These are phyloP conservation scores for Cataglyphis livida DNA, from an alignment of 2,888 invertebrate species.

Conservation along the genomic window DNA sequence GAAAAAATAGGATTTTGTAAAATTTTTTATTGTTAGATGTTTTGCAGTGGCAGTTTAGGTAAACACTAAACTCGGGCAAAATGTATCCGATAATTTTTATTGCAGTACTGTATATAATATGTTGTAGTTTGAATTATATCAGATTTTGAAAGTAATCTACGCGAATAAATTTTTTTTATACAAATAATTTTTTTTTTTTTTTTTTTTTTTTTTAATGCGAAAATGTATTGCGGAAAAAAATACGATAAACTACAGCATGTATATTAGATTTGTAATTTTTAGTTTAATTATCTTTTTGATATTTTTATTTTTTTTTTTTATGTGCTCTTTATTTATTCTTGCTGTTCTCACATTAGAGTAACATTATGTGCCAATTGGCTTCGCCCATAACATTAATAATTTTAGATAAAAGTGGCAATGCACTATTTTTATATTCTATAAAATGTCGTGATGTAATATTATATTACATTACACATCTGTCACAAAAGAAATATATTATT, in stretches of 20 bases:
- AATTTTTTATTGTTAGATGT: neutral
- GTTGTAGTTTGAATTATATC: slow-evolving; percentile 4
- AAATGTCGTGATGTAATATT: neutral
- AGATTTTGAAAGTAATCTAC: neutral
- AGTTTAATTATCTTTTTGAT: neutral
- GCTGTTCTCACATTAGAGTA: neutral
- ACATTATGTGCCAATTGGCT: slow-evolving; percentile 10
- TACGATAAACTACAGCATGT: neutral
- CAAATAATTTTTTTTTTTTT: no score
- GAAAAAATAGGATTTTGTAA: neutral
- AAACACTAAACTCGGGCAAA: neutral
- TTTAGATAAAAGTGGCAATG: neutral
- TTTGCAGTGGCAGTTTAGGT: neutral
- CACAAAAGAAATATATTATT: neutral
- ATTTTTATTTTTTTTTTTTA: neutral
- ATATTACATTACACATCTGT: neutral
- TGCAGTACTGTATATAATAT: neutral
- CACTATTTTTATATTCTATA: neutral
- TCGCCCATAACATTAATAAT: neutral
- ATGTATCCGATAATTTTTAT: neutral
- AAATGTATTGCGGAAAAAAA: neutral
- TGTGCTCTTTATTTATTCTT: neutral
- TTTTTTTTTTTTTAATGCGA: neutral
- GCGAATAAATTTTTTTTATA: neutral
- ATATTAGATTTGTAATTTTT: neutral